Evolutionary conservation across 2,113 vertebrate genomes (phyloP), one percentile per base, ranked within the genome.

Genomic region (Planiliza haematocheilus): DNA sequence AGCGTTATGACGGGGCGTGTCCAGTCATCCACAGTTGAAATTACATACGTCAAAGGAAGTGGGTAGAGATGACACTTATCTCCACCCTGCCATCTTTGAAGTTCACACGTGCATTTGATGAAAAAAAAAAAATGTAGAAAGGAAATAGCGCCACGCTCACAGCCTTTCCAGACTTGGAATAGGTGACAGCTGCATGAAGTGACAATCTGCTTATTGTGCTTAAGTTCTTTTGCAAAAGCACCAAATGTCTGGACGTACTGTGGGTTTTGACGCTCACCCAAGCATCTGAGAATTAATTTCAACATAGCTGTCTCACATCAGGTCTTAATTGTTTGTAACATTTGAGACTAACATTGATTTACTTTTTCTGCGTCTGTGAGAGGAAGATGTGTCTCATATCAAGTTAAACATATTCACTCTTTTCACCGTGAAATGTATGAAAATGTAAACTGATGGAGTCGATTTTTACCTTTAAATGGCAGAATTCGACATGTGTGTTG

Each of bases 21-120:
- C 70, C 24, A 13, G 62, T 20, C 52, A 56, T 61, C 46, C 39
- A 9, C 63, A 24, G 60, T 30, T 43, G 70, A 81, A 76, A 50
- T 64, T 49, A 82, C 71, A 82, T 62, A 51, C 42, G 8, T 71
- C 20, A 62, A 74, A 61, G 83, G 86, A 88, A 83, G 79, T 84
- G 76, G 74, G 75, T 59, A 42, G 78, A 71, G 75, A 81, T 71
- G 77, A 77, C 70, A 71, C 64, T 14, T 14, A 24, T 58, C 37
- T 36, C 6, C 50, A 52, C 42, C 4, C 36, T 1, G 13, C n/a
- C 14, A 4, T 39, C 1, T 55, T 13, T 39, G 38, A 68, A 37
- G 41, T 38, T 30, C 48, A 49, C 42, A 66, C 8, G 21, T 69
- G 10, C 13, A 21, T 24, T 48, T 49, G 1, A 2, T 21, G n/a